Percentiles rank a stretch among this genome's conserved stretches.
Evolutionary conservation across 2,888 invertebrate genomes (phyloP).

Genomic region (Trissolcus japonicus): DNA sequence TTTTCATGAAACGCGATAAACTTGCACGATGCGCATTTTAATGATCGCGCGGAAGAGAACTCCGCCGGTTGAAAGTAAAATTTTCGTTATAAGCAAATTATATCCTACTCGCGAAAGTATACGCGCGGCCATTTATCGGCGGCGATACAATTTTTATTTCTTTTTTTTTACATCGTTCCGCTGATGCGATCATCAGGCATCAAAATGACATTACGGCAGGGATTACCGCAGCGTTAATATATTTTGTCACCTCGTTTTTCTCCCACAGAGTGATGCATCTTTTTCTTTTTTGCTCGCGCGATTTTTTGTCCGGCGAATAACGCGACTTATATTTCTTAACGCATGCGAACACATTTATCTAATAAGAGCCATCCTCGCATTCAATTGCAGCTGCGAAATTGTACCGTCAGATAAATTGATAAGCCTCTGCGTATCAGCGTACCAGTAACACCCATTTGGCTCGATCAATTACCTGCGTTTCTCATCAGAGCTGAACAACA

Average conservation of each 20-base stretch:
- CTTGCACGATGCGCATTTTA: conserved; percentile 13
- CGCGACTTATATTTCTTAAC: conserved; percentile 7
- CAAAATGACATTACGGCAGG: neutral
- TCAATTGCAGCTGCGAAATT: conserved; percentile 7
- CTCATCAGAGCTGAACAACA: conserved; percentile 34
- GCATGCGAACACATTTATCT: conserved; percentile 4
- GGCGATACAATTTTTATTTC: conserved; percentile 14
- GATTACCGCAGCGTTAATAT: no score
- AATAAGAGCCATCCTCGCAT: conserved; percentile 13
- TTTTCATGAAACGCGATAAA: conserved; percentile 18
- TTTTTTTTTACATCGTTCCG: neutral
- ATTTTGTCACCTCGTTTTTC: no score
- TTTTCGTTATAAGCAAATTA: conserved; percentile 28
- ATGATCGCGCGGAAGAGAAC: conserved; percentile 11
- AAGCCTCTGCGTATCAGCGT: conserved; percentile 7
- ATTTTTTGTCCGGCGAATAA: neutral
- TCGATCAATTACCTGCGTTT: conserved; percentile 42
- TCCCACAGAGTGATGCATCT: no score
- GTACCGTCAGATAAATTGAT: conserved; percentile 11
- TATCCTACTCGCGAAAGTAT: conserved; percentile 22
- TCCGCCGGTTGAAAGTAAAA: conserved; percentile 24
- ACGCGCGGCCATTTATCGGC: conserved; percentile 15
- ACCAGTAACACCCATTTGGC: conserved; percentile 34
- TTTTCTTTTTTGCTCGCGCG: no score
- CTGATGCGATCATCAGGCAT: no score